A percentile compares a stretch with the other conserved stretches of the same genome.
Conservation (phyloP, 2,797 vertebrate species). For the Botia kubotai region DNA sequence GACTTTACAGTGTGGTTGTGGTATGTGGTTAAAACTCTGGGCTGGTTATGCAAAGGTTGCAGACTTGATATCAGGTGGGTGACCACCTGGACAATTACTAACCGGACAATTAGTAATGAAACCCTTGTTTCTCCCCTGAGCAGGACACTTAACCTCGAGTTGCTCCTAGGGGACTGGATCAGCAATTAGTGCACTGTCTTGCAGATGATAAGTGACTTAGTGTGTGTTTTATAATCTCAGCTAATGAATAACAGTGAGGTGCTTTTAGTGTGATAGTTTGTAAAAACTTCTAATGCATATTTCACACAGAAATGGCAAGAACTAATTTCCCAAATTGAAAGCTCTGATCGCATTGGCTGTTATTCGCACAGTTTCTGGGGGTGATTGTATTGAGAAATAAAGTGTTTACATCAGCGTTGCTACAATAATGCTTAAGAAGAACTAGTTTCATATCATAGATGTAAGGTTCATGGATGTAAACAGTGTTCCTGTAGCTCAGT, state of each 20-base stretch:
- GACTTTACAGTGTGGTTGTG: constrained; percentile 25
- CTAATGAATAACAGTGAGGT: constrained; percentile 58
- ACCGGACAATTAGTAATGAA: constrained; percentile 40
- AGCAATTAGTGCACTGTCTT: constrained; percentile 32
- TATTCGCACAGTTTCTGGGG: too few relatives aligned
- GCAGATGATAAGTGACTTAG: constrained; percentile 9
- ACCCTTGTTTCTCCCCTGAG: constrained; percentile 11
- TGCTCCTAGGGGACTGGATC: constrained; percentile 20
- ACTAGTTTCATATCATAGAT: too few relatives aligned
- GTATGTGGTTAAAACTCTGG: constrained; percentile 40
- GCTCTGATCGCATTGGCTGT: background rate
- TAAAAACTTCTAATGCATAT: constrained; percentile 12
- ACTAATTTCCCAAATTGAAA: background rate
- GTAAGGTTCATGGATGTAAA: too few relatives aligned
- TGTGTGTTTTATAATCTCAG: constrained; percentile 52
- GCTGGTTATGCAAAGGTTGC: constrained; percentile 29
- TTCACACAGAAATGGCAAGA: background rate
- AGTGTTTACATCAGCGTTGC: too few relatives aligned
- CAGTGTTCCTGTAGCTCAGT: too few relatives aligned
- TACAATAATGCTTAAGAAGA: too few relatives aligned
- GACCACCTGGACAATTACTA: constrained; percentile 43
- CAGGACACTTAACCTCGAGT: constrained; percentile 22
- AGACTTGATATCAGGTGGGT: background rate
- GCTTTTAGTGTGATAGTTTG: constrained; percentile 52
- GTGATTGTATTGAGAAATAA: background rate